These are phyloP conservation scores for Leucophora obtusa DNA, from an alignment of 2,888 invertebrate species.

Conservation along the genomic window DNA sequence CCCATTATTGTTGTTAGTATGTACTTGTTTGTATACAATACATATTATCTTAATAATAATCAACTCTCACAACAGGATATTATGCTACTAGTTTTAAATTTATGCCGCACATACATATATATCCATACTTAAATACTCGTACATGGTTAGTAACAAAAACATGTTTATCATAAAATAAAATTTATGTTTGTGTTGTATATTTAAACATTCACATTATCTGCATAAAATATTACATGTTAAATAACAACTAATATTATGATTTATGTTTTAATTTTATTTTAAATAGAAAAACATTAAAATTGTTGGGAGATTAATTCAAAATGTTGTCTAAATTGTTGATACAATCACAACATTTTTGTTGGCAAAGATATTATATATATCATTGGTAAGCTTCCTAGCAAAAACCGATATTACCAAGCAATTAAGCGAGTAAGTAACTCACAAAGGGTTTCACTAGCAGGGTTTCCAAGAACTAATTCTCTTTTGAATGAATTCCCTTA, in stretches of 20 bases:
- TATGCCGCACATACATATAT: background rate
- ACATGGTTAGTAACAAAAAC: slow-evolving; percentile 29
- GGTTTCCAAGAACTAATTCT: no score
- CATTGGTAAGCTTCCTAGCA: no score
- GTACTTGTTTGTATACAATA: background rate
- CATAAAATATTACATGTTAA: slow-evolving; percentile 62
- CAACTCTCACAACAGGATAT: slow-evolving; percentile 62
- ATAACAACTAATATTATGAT: slow-evolving; percentile 62
- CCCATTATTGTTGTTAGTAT: slow-evolving; percentile 2
- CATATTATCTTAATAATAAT: slow-evolving; percentile 59
- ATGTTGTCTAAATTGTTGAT: no score
- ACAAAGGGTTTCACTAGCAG: no score
- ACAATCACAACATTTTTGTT: no score
- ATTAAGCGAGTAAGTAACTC: no score
- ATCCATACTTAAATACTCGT: background rate
- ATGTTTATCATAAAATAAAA: slow-evolving; percentile 60
- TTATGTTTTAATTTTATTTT: slow-evolving; percentile 56
- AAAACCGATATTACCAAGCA: no score
- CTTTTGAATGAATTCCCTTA: no score
- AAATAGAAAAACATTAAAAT: slow-evolving; percentile 12
- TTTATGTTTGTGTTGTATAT: slow-evolving; percentile 59
- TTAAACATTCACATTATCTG: slow-evolving; percentile 58
- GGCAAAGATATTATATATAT: no score
- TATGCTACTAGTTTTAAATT: slow-evolving; percentile 51
- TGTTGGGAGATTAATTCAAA: background rate